Conservation (phyloP, 2,888 invertebrate species). For the Drosophila kuntzei region DNA sequence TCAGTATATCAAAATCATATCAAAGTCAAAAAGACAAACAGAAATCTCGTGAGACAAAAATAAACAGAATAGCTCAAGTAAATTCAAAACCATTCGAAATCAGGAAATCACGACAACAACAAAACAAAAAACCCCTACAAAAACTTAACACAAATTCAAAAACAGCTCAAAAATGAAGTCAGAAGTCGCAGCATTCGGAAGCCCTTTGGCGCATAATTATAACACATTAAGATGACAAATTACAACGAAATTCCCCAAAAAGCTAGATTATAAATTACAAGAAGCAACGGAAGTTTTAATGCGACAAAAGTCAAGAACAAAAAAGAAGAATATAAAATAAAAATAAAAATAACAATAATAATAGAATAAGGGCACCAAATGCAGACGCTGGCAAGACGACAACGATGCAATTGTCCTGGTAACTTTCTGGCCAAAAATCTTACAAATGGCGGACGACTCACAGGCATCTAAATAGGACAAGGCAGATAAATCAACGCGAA, state of each 20-base stretch:
- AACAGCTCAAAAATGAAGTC: constrained; percentile 35
- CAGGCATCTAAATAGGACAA: constrained; percentile 62
- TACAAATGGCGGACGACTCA: constrained; percentile 75
- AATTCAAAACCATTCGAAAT: constrained; percentile 10
- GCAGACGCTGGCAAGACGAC: constrained; percentile 64
- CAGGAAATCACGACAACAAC: constrained; percentile 2
- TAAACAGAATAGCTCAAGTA: not conserved
- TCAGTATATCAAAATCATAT: constrained; percentile 16
- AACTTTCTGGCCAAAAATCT: constrained; percentile 78
- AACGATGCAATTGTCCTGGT: constrained; percentile 62
- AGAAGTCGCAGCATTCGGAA: constrained; percentile 54
- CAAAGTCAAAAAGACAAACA: constrained; percentile 13
- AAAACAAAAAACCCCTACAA: constrained; percentile 4
- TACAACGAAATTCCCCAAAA: constrained; percentile 67
- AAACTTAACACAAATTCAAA: constrained; percentile 24
- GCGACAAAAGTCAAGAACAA: constrained; percentile 76
- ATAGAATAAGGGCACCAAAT: constrained; percentile 45
- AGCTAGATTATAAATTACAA: constrained; percentile 78
- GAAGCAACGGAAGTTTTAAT: constrained; percentile 78
- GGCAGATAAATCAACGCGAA: constrained; percentile 74
- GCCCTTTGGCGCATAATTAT: constrained; percentile 73
- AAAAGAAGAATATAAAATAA: constrained; percentile 32
- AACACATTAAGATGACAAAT: constrained; percentile 78
- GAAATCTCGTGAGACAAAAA: constrained; percentile 24
- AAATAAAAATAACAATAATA: constrained; percentile 37